Conservation (phyloP, 2,888 invertebrate species). For the Syrista parreyssii region DNA sequence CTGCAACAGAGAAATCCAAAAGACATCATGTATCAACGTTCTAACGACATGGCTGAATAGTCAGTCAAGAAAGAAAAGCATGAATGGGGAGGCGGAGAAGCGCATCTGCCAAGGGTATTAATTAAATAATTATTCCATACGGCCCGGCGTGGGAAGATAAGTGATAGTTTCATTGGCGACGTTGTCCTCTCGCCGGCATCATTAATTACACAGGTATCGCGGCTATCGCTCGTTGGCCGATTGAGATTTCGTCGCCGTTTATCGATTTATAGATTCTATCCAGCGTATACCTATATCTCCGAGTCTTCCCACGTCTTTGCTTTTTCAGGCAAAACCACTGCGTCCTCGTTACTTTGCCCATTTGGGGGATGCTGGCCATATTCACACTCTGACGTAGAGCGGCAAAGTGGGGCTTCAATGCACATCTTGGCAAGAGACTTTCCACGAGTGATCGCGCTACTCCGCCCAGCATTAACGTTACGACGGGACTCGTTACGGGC, state of each 20-base stretch:
- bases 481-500: slow-evolving; percentile 31
- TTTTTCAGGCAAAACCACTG: too few species aligned
- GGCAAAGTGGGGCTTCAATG: too few species aligned
- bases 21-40: too few species aligned
- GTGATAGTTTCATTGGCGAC: slow-evolving; percentile 43
- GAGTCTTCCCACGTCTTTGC: too few species aligned
- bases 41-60: too few species aligned
- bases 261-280: too few species aligned
- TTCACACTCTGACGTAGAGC: too few species aligned
- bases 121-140: slow-evolving; percentile 61
- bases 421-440: neutral
- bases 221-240: neutral
- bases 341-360: too few species aligned
- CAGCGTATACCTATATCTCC: too few species aligned
- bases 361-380: too few species aligned
- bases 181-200: neutral
- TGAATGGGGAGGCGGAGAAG: neutral
- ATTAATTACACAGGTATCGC: slow-evolving; percentile 2
- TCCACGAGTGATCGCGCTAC: neutral
- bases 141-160: slow-evolving; percentile 57
- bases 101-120: slow-evolving; percentile 43
- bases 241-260: neutral
- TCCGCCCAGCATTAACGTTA: slow-evolving; percentile 23
- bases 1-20: slow-evolving; percentile 71
- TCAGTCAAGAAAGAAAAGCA: neutral